Evolutionary conservation across 2,888 invertebrate species (phyloP), one percentile per base, ranked within the genome.

Genomic region (Argyresthia goedartella): DNA sequence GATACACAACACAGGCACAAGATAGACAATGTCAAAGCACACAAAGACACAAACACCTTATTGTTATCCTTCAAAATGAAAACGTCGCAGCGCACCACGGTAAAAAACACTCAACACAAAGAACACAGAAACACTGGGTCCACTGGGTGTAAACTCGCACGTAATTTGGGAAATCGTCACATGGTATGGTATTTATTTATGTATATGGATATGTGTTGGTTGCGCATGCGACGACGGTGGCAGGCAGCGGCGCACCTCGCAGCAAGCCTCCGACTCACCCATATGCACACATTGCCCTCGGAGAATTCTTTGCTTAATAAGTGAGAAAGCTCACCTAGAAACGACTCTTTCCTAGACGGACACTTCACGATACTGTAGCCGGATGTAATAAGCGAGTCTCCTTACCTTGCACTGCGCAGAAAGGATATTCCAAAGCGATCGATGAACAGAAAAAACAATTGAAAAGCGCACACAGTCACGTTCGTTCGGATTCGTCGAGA

Each of bases 321-420:
- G 67, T 71, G 77, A 76, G 84, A 85, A 84, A 84, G 81, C 84
- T 81, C 60, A 59, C 57, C 66, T 71, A 71, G 68, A 65, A 68
- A 65, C 56, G 60, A 58, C 54, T 55, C 52, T 64, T 65, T 64
- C 59, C 58, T 63, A 63, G 59, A 64, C 71, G 71, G 68, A 68
- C 81, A 81, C 81, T 79, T 69, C 70, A 62, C 69, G 61, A 63
- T 68, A 71, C 63, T 61, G 53, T 57, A 11, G 10, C 43, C 9
- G 10, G 8, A 50, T 34, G 14, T 44, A 14, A 14, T 16, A 35
- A 44, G 78, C 71, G 58, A 64, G 73, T 69, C 66, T 68, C 65
- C 86, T 85, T 86, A 85, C 86, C 85, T 86, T 78, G 69, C 79
- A 81, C 79, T 80, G 81, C 81, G 84, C 79, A 82, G 85, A 79